Conservation (phyloP, 2,113 vertebrate genomes). For the Myotis yumanensis region DNA sequence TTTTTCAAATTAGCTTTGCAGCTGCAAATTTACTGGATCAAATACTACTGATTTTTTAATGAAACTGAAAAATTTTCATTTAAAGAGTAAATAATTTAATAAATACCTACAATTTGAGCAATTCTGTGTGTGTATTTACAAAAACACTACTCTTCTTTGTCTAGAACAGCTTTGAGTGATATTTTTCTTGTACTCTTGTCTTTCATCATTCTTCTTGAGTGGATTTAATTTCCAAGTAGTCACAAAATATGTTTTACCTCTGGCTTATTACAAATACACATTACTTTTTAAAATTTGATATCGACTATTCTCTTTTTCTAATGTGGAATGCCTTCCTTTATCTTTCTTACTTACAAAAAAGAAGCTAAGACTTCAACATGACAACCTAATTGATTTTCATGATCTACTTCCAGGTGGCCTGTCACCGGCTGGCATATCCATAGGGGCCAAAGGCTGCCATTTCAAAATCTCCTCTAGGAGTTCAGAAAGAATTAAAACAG, state of each 20-base stretch:
- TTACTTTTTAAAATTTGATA: constrained; percentile 1
- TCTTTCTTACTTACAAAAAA: constrained; percentile 23
- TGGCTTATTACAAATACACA: constrained; percentile 19
- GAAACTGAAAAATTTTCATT: neutral
- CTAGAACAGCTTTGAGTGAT: neutral
- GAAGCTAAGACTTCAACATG: neutral
- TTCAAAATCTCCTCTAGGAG: constrained; percentile 17
- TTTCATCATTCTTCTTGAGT: constrained; percentile 3
- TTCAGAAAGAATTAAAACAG: constrained; percentile 35
- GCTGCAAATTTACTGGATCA: neutral
- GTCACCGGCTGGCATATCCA: constrained; percentile 16
- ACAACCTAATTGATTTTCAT: constrained; percentile 43
- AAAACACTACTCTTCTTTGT: constrained; percentile 13
- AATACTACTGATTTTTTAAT: neutral
- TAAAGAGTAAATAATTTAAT: constrained; percentile 44
- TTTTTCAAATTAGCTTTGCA: constrained; percentile 39
- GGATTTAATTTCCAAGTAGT: constrained; percentile 23
- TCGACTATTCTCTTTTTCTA: constrained; percentile 15
- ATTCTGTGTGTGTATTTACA: neutral
- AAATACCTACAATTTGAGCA: neutral
- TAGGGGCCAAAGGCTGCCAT: neutral
- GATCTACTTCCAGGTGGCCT: constrained; percentile 44
- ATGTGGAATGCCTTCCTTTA: neutral
- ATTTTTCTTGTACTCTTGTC: neutral
- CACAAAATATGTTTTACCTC: neutral